Evolutionary conservation across 2,797 vertebrate species (phyloP).

Genomic region (Cossypha niveicapilla): DNA sequence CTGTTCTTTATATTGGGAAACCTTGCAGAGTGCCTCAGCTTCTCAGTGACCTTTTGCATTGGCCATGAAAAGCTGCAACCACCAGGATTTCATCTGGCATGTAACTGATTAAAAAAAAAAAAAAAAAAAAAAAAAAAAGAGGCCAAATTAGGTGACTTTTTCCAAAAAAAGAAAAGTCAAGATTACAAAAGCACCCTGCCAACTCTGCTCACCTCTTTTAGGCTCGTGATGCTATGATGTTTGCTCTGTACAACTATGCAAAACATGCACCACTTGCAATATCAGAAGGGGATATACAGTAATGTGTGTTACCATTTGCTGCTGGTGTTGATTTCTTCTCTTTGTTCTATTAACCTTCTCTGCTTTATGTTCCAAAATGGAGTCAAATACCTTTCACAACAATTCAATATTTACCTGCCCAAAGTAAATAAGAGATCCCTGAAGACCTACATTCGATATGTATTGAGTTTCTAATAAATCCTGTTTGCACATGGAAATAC

Average conservation of each 20-base stretch:
- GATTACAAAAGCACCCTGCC: background rate
- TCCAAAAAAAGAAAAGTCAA: background rate
- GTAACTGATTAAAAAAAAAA: no score
- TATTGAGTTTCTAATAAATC: conserved; percentile 57
- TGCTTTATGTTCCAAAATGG: conserved; percentile 6
- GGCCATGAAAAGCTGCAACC: background rate
- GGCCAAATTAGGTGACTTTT: background rate
- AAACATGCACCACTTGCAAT: background rate
- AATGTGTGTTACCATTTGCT: background rate
- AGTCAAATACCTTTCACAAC: conserved; percentile 31
- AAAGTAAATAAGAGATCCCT: conserved; percentile 46
- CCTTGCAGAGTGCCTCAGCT: background rate
- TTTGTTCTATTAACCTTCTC: conserved; percentile 14
- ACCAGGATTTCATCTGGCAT: no score
- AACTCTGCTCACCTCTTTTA: background rate
- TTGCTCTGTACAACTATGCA: background rate
- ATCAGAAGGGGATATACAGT: background rate
- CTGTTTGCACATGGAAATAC: conserved; percentile 47
- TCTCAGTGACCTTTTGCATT: background rate
- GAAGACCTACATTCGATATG: conserved; percentile 21
- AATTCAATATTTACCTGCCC: conserved; percentile 51
- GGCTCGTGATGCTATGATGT: background rate
- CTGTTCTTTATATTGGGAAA: background rate
- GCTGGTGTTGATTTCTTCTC: background rate
- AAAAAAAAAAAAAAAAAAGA: no score